A percentile compares a stretch with the other conserved stretches of the same genome.
Conservation (phyloP, 2,797 vertebrate genomes). For the Cheracebus regulus region DNA sequence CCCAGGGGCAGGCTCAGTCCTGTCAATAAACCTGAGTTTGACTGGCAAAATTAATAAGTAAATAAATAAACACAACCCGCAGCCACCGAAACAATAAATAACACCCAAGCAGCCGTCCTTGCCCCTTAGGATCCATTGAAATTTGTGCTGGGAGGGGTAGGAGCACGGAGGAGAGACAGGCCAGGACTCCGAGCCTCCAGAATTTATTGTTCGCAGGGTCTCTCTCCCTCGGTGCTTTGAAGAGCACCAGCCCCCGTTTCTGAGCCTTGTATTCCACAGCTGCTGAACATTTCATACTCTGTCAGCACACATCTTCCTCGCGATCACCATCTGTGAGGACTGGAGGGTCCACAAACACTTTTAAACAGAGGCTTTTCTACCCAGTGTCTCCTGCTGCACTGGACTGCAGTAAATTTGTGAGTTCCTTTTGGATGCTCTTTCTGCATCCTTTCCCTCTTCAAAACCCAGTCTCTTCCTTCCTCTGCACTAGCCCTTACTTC, state of each 20-base stretch:
- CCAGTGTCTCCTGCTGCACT: neutral
- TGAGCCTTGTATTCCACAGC: neutral
- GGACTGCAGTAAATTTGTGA: neutral
- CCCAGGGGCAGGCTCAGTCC: conserved; percentile 64
- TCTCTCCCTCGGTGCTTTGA: neutral
- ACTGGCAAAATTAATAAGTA: conserved; percentile 64
- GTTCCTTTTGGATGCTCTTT: neutral
- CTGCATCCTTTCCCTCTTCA: neutral
- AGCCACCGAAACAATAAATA: neutral
- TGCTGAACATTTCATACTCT: neutral
- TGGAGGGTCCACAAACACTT: neutral
- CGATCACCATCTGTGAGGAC: neutral
- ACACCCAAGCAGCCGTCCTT: neutral
- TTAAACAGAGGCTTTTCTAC: neutral
- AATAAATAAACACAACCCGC: conserved; percentile 60
- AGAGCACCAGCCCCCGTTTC: neutral
- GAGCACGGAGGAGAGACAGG: neutral
- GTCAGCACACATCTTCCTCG: neutral
- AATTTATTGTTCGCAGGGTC: rapidly evolving
- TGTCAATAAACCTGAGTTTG: conserved; percentile 76
- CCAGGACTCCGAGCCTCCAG: rapidly evolving
- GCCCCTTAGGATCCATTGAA: conserved; percentile 1
- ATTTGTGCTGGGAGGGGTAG: neutral
- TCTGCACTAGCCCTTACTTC: neutral
- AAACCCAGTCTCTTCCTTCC: no score